A percentile compares a stretch with the other conserved stretches of the same genome.
These are phyloP conservation scores for Microctenopoma steveboyesi DNA, from an alignment of 2,797 vertebrate species.

Conservation along the genomic window DNA sequence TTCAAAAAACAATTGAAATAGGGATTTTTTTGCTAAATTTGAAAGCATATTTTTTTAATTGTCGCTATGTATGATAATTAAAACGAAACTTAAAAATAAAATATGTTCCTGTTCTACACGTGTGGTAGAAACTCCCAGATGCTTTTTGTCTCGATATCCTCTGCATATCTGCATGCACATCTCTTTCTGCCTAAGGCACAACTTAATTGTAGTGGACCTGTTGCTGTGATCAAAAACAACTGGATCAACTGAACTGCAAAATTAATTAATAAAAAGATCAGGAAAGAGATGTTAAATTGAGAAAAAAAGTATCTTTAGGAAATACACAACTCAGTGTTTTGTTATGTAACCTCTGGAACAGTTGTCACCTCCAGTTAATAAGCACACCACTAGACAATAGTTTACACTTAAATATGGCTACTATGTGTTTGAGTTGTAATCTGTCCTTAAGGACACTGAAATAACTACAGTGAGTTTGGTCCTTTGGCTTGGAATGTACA, in stretches of 20 bases:
- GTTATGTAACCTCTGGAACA: not conserved
- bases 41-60: constrained; percentile 1
- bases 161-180: not conserved
- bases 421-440: not conserved
- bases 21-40: not conserved
- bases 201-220: not conserved
- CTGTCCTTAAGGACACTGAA: not conserved
- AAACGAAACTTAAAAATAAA: too few species aligned
- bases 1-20: constrained; percentile 9
- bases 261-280: not conserved
- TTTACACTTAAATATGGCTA: not conserved
- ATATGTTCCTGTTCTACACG: too few species aligned
- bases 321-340: not conserved
- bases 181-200: not conserved
- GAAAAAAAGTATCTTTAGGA: not conserved
- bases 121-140: not conserved
- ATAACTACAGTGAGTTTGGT: constrained; percentile 6
- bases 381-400: not conserved
- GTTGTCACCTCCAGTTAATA: not conserved
- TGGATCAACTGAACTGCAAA: not conserved
- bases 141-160: not conserved
- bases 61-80: not conserved
- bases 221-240: not conserved
- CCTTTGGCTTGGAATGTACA: constrained; percentile 1
- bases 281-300: not conserved